phyloP scores from a whole-genome alignment of 2,113 vertebrate species.

The Bagarius yarrelli region DNA sequence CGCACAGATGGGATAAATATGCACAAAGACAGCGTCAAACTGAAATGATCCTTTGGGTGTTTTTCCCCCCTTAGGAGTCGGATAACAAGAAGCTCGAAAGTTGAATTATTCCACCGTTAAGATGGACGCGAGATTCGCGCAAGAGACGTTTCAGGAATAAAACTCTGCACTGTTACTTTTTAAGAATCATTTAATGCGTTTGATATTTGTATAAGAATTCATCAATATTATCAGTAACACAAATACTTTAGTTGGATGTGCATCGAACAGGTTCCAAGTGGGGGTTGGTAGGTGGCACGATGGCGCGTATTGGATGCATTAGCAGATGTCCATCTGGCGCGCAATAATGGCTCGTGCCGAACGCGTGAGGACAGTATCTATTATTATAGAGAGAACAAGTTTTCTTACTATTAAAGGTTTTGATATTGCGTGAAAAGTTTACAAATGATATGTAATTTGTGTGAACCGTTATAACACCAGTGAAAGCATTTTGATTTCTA shows the following conservation, averaged over 20 bases:
- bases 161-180: background rate
- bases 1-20: conserved; percentile 71
- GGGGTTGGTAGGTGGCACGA: conserved; percentile 27
- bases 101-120: conserved; percentile 66
- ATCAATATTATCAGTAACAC: background rate
- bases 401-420: background rate
- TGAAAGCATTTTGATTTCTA: background rate
- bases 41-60: conserved; percentile 56
- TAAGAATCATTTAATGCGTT: background rate
- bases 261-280: conserved; percentile 21
- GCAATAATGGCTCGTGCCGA: conserved; percentile 72
- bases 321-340: conserved; percentile 63
- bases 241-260: background rate
- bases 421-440: background rate
- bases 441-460: background rate
- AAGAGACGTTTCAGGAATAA: background rate
- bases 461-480: background rate
- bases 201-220: background rate
- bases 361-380: conserved; percentile 64
- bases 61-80: conserved; percentile 2
- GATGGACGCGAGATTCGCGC: conserved; percentile 61
- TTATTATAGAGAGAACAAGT: background rate
- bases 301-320: conserved; percentile 30
- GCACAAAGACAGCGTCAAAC: conserved; percentile 66
- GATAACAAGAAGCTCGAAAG: conserved; percentile 39